phyloP scores from a whole-genome alignment of 1,140 invertebrate genomes.

The Coptotermes formosanus region DNA sequence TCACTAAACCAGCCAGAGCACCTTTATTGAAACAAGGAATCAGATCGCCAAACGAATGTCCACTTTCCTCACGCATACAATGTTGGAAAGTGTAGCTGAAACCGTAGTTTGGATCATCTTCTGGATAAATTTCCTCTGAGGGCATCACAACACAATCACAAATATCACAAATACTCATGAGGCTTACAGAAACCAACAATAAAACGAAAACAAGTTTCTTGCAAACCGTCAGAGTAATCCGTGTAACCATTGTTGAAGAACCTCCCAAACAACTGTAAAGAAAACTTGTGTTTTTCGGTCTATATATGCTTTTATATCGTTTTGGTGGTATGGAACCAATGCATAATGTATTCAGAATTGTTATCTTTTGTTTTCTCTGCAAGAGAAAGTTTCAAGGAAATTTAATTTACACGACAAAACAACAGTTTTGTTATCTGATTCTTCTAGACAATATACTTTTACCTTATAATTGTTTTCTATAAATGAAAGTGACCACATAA shows the following conservation, averaged over 20 bases:
- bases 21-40: not conserved
- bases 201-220: too few species aligned
- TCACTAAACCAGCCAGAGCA: not conserved
- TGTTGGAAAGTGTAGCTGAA: not conserved
- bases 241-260: too few species aligned
- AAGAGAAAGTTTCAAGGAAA: not conserved
- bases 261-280: not conserved
- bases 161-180: not conserved
- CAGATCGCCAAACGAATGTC: not conserved
- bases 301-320: not conserved
- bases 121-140: not conserved
- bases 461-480: not conserved
- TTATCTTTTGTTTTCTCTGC: not conserved
- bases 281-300: not conserved
- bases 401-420: not conserved
- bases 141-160: conserved; percentile 19
- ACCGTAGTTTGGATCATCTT: not conserved
- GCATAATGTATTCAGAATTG: not conserved
- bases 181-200: too few species aligned
- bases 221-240: too few species aligned
- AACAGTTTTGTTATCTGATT: not conserved
- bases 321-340: not conserved
- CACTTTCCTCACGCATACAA: not conserved
- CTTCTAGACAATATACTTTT: not conserved
- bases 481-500: not conserved